These are phyloP conservation scores for Micropterix aruncella DNA, from an alignment of 2,888 invertebrate species.

Conservation along the genomic window DNA sequence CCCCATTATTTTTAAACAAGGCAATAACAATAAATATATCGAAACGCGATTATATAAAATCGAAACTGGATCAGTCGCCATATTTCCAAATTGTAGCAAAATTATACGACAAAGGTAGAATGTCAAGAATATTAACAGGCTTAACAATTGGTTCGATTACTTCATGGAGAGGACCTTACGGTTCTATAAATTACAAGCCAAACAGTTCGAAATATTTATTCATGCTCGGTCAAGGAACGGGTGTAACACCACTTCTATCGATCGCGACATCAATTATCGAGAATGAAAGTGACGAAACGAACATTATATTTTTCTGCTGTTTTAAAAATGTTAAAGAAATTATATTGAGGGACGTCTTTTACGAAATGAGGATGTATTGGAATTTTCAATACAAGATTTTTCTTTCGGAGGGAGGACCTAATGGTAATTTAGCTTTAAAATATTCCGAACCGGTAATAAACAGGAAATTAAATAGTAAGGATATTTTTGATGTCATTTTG, in stretches of 20 bases:
- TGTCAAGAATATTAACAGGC: constrained; percentile 25
- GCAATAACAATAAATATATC: too few species aligned
- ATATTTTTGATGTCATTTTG: neutral
- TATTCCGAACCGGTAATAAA: neutral
- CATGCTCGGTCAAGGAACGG: neutral
- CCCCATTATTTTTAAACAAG: neutral
- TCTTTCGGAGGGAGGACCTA: constrained; percentile 20
- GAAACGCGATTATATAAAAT: neutral
- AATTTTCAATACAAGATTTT: constrained; percentile 57
- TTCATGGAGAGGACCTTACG: constrained; percentile 17
- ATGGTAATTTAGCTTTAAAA: neutral
- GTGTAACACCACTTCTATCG: neutral
- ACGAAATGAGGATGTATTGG: constrained; percentile 48
- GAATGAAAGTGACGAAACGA: constrained; percentile 53
- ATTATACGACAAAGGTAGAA: constrained; percentile 29
- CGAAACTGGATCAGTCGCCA: neutral
- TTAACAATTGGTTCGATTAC: constrained; percentile 13
- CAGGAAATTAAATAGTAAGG: neutral
- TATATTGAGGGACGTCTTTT: constrained; percentile 45
- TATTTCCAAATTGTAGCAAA: constrained; percentile 36
- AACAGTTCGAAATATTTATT: neutral
- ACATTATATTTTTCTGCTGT: constrained; percentile 46
- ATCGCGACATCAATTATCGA: constrained; percentile 9
- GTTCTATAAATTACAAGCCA: neutral
- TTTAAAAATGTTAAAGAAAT: constrained; percentile 41